phyloP scores from a whole-genome alignment of 2,113 vertebrate species.

The Mobula birostris region DNA sequence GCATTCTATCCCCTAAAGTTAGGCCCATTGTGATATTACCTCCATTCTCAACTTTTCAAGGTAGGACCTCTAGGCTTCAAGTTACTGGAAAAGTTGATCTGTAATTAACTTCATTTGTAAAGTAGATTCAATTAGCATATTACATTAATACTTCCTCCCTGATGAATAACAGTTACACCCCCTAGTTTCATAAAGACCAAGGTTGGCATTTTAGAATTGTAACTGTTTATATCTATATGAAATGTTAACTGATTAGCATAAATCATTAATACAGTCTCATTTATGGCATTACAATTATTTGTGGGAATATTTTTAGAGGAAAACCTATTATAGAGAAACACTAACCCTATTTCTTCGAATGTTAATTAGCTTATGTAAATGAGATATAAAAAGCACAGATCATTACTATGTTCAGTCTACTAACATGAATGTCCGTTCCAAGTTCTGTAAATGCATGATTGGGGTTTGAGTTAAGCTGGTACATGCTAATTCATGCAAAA shows the following conservation, averaged over 20 bases:
- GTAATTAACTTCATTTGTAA: constrained; percentile 27
- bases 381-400: background rate
- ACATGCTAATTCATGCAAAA: background rate
- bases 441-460: background rate
- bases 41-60: background rate
- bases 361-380: background rate
- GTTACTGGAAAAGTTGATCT: constrained; percentile 12
- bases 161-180: constrained; percentile 8
- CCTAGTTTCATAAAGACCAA: background rate
- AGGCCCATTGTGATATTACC: background rate
- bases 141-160: constrained; percentile 6
- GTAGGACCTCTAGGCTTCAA: background rate
- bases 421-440: background rate
- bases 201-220: background rate
- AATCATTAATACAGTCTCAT: background rate
- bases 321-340: too few relatives aligned
- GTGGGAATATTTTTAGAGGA: background rate
- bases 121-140: background rate
- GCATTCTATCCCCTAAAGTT: background rate
- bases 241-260: background rate
- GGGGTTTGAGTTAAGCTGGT: background rate
- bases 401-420: background rate
- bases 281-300: background rate
- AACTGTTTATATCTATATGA: background rate
- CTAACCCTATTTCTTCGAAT: background rate